Evolutionary conservation across 2,113 vertebrate species (phyloP), one percentile per base, ranked within the genome.

Genomic region (Ondatra zibethicus): DNA sequence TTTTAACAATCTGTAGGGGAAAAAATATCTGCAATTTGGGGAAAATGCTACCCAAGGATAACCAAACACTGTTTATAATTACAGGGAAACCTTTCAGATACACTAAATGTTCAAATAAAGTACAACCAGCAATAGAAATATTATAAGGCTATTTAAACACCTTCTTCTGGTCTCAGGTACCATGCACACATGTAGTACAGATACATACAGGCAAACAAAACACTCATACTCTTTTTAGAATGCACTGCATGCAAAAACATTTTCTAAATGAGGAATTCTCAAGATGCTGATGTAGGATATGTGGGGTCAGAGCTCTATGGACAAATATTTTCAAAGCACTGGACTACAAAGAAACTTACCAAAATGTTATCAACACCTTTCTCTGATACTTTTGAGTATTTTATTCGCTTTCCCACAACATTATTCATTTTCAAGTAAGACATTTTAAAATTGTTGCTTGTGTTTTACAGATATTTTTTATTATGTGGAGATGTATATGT

Each of bases 201-300:
- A 45, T 25, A 27, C 14, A 85, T 42, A 31, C 8, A 63, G 45
- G 27, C n/a, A 85, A 16, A 63, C 39, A 65, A 42, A 84, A 29
- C 58, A 85, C 27, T 45, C 27, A 45, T 19, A 85, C 16, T 11
- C 14, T 85, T 45, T 45, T 31, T 10, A 94, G 85, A 77, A 95
- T 75, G 84, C 50, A 7, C 14, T 77, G 11, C 10, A 29, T 47
- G 88, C 5, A 39, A 91, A 93, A 80, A 61, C 29, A 93, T 21
- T 92, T 93, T 89, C 39, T 61, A 75, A 92, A 92, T 50, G 52
- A 14, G 42, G 68, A 70, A 87, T 82, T 91, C 29, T 93, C 29
- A 89, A 91, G 82, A 87, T 77, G 17, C 23, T 87, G 63, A 13
- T 36, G 61, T 65, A 66, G 39, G n/a, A 63, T 58, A 82, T 39